phyloP scores from a whole-genome alignment of 2,113 vertebrate genomes.

The Catharus bicknelli region DNA sequence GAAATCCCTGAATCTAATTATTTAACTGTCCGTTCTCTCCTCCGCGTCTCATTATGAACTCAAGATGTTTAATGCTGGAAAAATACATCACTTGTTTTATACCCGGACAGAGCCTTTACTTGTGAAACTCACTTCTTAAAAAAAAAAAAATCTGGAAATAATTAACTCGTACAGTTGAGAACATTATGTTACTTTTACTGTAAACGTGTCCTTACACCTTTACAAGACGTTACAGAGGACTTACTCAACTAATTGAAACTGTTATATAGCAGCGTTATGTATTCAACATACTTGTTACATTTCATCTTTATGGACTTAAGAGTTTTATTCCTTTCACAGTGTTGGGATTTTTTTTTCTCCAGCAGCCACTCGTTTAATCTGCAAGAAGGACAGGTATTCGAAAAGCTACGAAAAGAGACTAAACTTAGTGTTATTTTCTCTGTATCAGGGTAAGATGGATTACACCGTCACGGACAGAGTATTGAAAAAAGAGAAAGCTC shows the following conservation, averaged over 20 bases:
- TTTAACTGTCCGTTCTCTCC: slow-evolving; percentile 54
- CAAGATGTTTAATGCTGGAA: slow-evolving; percentile 63
- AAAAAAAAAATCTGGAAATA: slow-evolving; percentile 72
- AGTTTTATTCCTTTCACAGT: slow-evolving; percentile 53
- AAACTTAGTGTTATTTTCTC: background rate
- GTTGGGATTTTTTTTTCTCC: background rate
- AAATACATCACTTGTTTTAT: slow-evolving; percentile 62
- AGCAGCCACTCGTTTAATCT: background rate
- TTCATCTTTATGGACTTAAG: slow-evolving; percentile 62
- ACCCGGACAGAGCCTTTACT: slow-evolving; percentile 53
- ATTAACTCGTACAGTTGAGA: slow-evolving; percentile 76
- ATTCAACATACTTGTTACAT: slow-evolving; percentile 65
- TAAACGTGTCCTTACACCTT: slow-evolving; percentile 72
- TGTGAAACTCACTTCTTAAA: slow-evolving; percentile 55
- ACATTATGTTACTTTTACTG: slow-evolving; percentile 73
- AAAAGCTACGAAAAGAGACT: background rate
- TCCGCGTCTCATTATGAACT: slow-evolving; percentile 64
- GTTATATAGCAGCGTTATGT: slow-evolving; percentile 59
- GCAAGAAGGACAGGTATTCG: background rate
- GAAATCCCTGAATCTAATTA: slow-evolving; percentile 43
- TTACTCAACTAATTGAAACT: slow-evolving; percentile 55
- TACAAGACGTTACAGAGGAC: slow-evolving; percentile 64
- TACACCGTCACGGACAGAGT: background rate
- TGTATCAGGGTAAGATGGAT: background rate
- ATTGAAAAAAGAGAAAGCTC: background rate